Conservation (phyloP, 1,140 invertebrate genomes). For the Manduca sexta region DNA sequence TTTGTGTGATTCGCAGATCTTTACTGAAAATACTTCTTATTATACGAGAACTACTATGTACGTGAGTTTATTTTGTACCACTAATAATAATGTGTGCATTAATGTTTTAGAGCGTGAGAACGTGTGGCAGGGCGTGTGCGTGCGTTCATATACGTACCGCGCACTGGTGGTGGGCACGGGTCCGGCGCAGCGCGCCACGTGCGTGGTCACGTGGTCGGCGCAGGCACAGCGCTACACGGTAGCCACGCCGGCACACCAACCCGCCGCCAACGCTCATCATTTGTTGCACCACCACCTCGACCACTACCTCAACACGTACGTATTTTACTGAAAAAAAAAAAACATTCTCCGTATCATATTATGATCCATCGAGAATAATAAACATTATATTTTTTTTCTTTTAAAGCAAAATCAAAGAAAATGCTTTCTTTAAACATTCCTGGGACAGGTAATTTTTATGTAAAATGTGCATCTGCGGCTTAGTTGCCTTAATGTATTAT, state of each 20-base stretch:
- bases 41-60: no score
- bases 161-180: slow-evolving; percentile 65
- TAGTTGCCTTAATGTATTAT: no score
- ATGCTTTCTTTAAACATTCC: no score
- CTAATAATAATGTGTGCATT: slow-evolving; percentile 4
- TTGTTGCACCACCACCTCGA: slow-evolving; percentile 66
- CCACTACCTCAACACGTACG: slow-evolving; percentile 61
- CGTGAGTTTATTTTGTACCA: neutral
- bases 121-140: slow-evolving; percentile 60
- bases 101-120: slow-evolving; percentile 66
- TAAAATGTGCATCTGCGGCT: no score
- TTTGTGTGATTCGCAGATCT: no score
- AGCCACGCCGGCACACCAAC: slow-evolving; percentile 65
- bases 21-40: no score
- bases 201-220: slow-evolving; percentile 59
- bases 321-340: neutral
- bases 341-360: no score
- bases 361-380: no score
- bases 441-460: no score
- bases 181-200: slow-evolving; percentile 52
- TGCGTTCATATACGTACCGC: slow-evolving; percentile 68
- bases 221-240: slow-evolving; percentile 51
- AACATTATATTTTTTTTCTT: no score
- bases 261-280: slow-evolving; percentile 67
- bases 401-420: no score